Evolutionary conservation across 2,888 invertebrate genomes (phyloP).

Genomic region (Ceramica pisi): DNA sequence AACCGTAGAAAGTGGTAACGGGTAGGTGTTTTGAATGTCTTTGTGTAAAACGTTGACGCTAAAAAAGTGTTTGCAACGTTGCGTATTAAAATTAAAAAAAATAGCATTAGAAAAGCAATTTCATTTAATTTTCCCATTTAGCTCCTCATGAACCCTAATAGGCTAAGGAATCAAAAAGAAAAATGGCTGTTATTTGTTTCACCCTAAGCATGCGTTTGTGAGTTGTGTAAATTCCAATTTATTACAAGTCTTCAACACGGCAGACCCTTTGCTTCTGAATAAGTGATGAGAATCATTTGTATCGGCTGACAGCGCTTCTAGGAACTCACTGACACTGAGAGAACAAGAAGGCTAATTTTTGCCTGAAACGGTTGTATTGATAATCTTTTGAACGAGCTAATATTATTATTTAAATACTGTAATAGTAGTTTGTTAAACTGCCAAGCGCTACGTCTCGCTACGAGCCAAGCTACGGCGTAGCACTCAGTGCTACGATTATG

Average conservation of each 20-base stretch:
- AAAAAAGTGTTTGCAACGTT: no score
- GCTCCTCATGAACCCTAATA: neutral
- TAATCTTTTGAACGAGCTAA: neutral
- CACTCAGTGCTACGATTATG: neutral
- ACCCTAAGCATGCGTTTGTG: conserved; percentile 5
- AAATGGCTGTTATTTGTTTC: conserved; percentile 49
- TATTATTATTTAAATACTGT: neutral
- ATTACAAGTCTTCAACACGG: conserved; percentile 36
- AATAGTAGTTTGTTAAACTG: no score
- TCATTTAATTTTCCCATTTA: conserved; percentile 1
- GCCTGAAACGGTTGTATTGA: neutral
- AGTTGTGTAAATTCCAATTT: conserved; percentile 45
- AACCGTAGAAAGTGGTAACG: no score
- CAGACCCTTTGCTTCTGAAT: conserved; percentile 38
- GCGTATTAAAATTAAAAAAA: no score
- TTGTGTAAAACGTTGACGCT: no score
- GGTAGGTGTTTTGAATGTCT: no score
- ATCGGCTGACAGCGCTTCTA: conserved; percentile 11
- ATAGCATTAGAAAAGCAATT: neutral
- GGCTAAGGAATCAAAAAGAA: conserved; percentile 24
- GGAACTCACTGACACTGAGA: conserved; percentile 5
- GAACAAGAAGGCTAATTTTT: conserved; percentile 28
- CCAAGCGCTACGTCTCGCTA: neutral
- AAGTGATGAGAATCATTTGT: conserved; percentile 48
- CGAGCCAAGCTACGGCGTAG: conserved; percentile 24